Evolutionary conservation across 2,888 invertebrate species (phyloP).

Genomic region (Tenthredo livida): DNA sequence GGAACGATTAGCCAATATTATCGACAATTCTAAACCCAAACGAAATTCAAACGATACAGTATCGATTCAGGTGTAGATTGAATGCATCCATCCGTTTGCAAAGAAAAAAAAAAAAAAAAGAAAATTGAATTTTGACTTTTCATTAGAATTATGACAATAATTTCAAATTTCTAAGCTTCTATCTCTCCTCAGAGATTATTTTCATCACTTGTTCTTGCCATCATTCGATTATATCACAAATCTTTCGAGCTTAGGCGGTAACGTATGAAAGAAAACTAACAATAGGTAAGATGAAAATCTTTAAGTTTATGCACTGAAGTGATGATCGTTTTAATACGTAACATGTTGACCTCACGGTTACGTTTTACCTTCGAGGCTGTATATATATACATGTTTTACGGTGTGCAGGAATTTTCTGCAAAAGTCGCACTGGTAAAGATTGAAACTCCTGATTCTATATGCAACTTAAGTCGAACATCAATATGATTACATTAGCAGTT

Average conservation of each 20-base stretch:
- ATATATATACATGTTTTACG: too few species aligned
- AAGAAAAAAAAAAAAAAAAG: too few species aligned
- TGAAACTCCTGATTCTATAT: constrained; percentile 1
- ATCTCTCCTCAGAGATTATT: background rate
- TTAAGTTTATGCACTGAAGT: background rate
- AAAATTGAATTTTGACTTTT: background rate
- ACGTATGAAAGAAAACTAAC: background rate
- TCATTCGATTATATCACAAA: background rate
- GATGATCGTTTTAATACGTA: constrained; percentile 13
- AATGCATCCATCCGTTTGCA: background rate
- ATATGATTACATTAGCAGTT: constrained; percentile 17
- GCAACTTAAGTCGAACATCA: background rate
- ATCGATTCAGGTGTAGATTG: background rate
- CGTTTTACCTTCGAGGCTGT: background rate
- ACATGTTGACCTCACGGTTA: background rate
- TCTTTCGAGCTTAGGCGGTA: background rate
- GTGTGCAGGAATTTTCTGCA: constrained; percentile 6
- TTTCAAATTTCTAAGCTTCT: background rate
- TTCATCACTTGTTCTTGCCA: background rate
- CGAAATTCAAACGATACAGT: constrained; percentile 22
- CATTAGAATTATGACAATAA: background rate
- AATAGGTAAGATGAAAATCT: constrained; percentile 24
- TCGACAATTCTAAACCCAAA: constrained; percentile 81
- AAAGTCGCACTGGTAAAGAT: background rate
- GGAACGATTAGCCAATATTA: constrained; percentile 89